Percentiles rank a stretch among this genome's conserved stretches.
Evolutionary conservation across 2,113 vertebrate species (phyloP).

Genomic region (Raja brachyura): DNA sequence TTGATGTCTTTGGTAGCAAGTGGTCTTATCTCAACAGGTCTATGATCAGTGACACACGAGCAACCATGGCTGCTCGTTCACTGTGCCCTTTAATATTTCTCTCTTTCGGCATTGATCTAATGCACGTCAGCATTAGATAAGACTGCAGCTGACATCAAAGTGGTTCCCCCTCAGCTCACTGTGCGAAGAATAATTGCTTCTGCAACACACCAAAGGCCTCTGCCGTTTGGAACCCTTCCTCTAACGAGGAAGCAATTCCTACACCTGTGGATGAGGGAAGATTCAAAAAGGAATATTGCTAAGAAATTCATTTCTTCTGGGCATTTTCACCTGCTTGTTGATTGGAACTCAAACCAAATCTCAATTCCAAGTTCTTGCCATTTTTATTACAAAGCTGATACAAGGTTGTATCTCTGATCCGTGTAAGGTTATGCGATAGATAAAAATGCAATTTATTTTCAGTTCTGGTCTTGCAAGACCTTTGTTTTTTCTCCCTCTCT

Average conservation of each 20-base stretch:
- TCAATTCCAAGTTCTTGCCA: not conserved
- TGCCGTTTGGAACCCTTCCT: not conserved
- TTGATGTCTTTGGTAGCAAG: not conserved
- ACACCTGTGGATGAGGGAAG: not conserved
- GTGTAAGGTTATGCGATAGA: not conserved
- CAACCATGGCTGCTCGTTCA: not conserved
- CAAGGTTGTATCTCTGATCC: not conserved
- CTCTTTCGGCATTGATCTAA: not conserved
- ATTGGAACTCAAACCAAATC: not conserved
- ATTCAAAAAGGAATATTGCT: not conserved
- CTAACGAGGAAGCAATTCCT: not conserved
- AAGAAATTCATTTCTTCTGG: constrained; percentile 3
- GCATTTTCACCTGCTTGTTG: not conserved
- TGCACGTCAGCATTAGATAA: not conserved
- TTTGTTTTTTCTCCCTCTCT: not conserved
- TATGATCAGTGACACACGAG: not conserved
- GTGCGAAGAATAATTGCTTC: not conserved
- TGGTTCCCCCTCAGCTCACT: not conserved
- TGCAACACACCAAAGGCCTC: too few relatives aligned
- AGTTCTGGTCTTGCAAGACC: not conserved
- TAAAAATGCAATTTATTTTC: constrained; percentile 3
- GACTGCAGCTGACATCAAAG: not conserved
- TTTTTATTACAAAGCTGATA: not conserved
- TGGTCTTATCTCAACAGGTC: not conserved
- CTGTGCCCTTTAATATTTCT: not conserved